These are phyloP conservation scores for Oreochromis niloticus DNA, from an alignment of 2,113 vertebrate species.

Conservation along the genomic window DNA sequence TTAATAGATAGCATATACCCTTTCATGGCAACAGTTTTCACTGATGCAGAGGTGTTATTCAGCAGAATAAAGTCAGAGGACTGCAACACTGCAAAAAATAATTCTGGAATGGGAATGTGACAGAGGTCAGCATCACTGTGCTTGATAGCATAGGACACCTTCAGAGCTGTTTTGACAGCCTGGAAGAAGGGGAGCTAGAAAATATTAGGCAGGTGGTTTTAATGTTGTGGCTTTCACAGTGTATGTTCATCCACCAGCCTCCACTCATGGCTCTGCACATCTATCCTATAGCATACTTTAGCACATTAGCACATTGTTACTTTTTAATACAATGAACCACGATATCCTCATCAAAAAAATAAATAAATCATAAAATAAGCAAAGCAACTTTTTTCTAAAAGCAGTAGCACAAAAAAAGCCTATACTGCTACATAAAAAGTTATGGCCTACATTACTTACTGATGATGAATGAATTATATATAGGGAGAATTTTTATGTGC, in stretches of 20 bases:
- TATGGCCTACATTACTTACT: background rate
- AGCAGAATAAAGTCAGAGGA: background rate
- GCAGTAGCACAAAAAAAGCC: background rate
- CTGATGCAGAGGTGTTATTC: background rate
- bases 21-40: background rate
- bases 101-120: background rate
- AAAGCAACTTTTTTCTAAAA: background rate
- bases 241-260: background rate
- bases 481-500: background rate
- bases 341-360: background rate
- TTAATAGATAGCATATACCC: background rate
- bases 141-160: background rate
- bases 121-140: background rate
- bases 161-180: background rate
- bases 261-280: background rate
- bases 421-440: background rate
- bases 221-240: background rate
- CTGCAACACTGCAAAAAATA: background rate
- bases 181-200: background rate
- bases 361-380: background rate
- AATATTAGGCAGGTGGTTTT: background rate
- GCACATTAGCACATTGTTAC: background rate
- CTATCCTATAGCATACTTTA: background rate
- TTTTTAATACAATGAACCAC: background rate
- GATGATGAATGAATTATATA: background rate